These are phyloP conservation scores for Tylochromis polylepis DNA, from an alignment of 2,113 vertebrate genomes.

Conservation along the genomic window DNA sequence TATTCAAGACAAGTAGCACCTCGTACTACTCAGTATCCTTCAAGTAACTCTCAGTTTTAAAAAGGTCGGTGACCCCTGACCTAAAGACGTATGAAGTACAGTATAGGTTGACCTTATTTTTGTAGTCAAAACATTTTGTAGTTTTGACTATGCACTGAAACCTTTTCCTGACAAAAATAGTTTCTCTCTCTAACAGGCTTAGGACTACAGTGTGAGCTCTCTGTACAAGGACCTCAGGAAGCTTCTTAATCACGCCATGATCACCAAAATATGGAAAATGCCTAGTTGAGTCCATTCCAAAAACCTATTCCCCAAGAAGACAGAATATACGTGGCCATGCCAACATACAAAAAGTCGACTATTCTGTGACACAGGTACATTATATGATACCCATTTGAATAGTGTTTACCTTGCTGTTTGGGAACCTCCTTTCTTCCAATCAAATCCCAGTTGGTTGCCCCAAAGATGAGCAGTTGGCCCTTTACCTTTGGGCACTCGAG, in stretches of 20 bases:
- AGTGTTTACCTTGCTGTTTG: slow-evolving; percentile 86
- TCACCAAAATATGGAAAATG: neutral
- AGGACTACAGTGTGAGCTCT: neutral
- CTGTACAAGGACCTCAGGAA: neutral
- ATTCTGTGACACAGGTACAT: neutral
- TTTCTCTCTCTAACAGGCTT: neutral
- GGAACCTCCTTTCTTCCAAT: slow-evolving; percentile 96
- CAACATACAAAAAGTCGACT: neutral
- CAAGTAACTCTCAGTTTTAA: neutral
- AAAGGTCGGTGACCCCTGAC: neutral
- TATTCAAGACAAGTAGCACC: neutral
- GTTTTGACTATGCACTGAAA: neutral
- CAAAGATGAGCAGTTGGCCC: slow-evolving; percentile 91
- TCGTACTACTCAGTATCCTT: neutral
- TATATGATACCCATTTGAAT: neutral
- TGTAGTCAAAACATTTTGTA: neutral
- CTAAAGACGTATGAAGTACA: neutral
- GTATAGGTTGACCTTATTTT: neutral
- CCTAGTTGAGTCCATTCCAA: neutral
- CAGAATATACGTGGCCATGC: neutral
- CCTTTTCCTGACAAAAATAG: neutral
- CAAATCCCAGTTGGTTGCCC: slow-evolving; percentile 97
- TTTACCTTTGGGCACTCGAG: slow-evolving; percentile 88
- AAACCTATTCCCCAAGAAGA: neutral
- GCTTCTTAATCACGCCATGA: neutral